Conservation (phyloP, 2,113 vertebrate genomes). For the Rhabdomys dilectus region DNA sequence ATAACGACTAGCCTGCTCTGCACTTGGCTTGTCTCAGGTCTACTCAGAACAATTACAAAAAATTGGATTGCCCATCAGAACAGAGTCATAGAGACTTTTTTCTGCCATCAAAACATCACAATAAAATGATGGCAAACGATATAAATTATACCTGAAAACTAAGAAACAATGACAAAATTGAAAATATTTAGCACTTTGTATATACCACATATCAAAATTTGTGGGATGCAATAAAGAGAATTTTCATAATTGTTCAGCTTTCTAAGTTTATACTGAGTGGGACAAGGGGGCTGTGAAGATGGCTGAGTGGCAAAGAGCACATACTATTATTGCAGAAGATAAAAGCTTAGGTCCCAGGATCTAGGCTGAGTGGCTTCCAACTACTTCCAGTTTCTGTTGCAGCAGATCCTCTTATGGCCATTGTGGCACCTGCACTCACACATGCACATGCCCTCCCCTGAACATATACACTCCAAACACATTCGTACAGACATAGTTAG, state of each 20-base stretch:
- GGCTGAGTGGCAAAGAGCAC: too few species aligned
- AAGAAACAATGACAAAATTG: conserved; percentile 23
- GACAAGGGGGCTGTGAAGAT: neutral
- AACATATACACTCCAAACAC: neutral
- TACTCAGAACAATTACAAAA: neutral
- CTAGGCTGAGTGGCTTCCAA: neutral
- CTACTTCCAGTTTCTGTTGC: neutral
- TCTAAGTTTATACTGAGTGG: neutral
- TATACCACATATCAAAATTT: neutral
- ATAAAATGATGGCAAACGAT: neutral
- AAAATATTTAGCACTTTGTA: conserved; percentile 42
- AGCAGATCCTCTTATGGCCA: neutral
- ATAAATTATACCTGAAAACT: conserved; percentile 32
- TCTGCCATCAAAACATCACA: neutral
- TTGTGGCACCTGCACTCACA: neutral
- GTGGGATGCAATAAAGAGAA: neutral
- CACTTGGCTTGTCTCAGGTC: neutral
- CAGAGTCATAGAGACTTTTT: neutral
- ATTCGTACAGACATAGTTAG: neutral
- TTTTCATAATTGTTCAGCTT: neutral
- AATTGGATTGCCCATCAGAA: neutral
- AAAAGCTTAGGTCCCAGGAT: too few species aligned
- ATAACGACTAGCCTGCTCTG: neutral
- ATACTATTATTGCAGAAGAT: neutral
- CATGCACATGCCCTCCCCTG: neutral